A percentile compares a stretch with the other conserved stretches of the same genome.
Evolutionary conservation across 2,113 vertebrate genomes (phyloP).

Genomic region (Emydocephalus ijimae): DNA sequence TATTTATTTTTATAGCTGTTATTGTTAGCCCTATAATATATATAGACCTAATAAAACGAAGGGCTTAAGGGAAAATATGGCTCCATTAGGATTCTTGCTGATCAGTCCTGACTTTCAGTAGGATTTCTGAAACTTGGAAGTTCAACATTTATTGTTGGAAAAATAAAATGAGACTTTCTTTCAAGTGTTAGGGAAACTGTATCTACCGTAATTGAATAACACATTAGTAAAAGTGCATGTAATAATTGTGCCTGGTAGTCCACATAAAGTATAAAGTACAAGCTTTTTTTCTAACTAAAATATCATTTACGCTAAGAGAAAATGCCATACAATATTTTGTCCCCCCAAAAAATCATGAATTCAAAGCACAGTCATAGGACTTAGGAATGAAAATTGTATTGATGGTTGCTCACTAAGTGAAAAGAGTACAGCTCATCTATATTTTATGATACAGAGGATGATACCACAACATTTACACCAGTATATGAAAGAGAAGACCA

Average conservation of each 20-base stretch:
- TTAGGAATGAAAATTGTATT: neutral
- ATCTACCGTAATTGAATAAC: neutral
- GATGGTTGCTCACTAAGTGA: neutral
- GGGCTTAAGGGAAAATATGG: neutral
- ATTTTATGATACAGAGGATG: conserved; percentile 30
- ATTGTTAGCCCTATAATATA: neutral
- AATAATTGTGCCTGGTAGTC: neutral
- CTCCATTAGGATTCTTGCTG: neutral
- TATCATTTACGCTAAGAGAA: neutral
- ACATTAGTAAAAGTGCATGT: neutral
- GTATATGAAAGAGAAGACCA: neutral
- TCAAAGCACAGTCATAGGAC: neutral
- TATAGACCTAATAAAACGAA: neutral
- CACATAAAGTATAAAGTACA: neutral
- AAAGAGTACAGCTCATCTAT: conserved; percentile 31
- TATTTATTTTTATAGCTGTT: neutral
- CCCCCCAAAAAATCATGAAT: neutral
- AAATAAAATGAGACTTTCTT: neutral
- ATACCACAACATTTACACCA: neutral
- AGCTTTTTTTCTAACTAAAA: neutral
- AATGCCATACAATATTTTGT: neutral
- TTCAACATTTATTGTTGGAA: neutral
- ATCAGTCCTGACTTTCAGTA: too few relatives aligned
- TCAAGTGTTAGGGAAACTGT: neutral
- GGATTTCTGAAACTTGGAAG: neutral